phyloP scores from a whole-genome alignment of 1,140 invertebrate genomes.

The Anastrepha obliqua region DNA sequence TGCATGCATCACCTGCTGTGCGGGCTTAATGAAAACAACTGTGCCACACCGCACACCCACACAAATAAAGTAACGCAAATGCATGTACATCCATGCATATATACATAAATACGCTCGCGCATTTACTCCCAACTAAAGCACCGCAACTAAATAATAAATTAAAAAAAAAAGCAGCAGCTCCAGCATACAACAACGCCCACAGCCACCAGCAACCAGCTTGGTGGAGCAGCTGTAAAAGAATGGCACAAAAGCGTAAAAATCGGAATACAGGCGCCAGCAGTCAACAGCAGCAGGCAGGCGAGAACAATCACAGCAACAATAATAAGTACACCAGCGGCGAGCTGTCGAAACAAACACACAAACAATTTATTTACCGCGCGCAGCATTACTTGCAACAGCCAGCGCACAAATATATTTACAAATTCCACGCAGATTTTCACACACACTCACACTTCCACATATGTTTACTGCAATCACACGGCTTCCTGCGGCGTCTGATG shows the following conservation, averaged over 20 bases:
- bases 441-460: neutral
- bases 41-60: neutral
- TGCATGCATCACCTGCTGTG: conserved; percentile 39
- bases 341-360: neutral
- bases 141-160: conserved; percentile 34
- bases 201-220: neutral
- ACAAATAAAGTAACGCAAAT: conserved; percentile 6
- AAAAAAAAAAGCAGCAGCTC: neutral
- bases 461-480: neutral
- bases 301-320: neutral
- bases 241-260: neutral
- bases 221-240: neutral
- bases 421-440: neutral
- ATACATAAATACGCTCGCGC: no score
- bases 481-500: conserved; percentile 18
- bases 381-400: conserved; percentile 3
- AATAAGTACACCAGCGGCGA: neutral
- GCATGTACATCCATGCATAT: neutral
- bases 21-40: conserved; percentile 30
- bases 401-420: neutral
- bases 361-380: conserved; percentile 20
- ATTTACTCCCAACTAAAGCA: neutral
- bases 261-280: neutral
- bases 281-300: neutral
- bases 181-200: neutral